phyloP scores from a whole-genome alignment of 2,797 vertebrate genomes.

The Ispidina lecontei region DNA sequence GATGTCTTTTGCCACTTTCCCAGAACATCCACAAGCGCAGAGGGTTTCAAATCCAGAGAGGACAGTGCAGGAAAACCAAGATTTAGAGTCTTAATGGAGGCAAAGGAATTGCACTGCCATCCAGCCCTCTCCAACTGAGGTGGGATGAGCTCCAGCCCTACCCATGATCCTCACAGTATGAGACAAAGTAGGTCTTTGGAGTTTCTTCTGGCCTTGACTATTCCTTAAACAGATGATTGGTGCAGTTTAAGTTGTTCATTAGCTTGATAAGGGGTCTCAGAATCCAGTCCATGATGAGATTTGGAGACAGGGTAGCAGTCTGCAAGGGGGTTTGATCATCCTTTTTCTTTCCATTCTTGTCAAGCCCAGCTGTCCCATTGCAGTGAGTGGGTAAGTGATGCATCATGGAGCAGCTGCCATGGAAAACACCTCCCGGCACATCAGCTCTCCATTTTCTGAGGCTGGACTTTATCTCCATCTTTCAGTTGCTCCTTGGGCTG shows the following conservation, averaged over 20 bases:
- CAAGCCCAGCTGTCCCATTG: background rate
- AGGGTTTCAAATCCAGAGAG: background rate
- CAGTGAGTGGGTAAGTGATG: background rate
- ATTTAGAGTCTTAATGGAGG: background rate
- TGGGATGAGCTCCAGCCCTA: background rate
- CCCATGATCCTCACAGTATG: fast-evolving
- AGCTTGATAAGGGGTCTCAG: background rate
- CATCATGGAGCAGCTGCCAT: background rate
- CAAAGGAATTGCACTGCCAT: background rate
- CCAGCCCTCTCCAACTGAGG: background rate
- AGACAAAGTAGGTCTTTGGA: background rate
- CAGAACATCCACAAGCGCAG: constrained; percentile 21
- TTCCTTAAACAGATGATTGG: background rate
- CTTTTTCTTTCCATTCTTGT: background rate
- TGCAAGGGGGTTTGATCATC: background rate
- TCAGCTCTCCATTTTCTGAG: background rate
- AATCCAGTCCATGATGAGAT: fast-evolving
- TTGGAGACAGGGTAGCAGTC: background rate
- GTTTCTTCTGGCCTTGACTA: background rate
- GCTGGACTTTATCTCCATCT: background rate
- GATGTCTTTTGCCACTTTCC: constrained; percentile 65
- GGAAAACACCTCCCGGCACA: background rate
- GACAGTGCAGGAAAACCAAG: background rate
- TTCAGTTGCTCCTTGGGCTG: background rate
- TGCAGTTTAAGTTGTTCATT: background rate